A percentile compares a stretch with the other conserved stretches of the same genome.
Conservation (phyloP, 2,797 vertebrate species). For the Parauchenoglanis ngamensis region DNA sequence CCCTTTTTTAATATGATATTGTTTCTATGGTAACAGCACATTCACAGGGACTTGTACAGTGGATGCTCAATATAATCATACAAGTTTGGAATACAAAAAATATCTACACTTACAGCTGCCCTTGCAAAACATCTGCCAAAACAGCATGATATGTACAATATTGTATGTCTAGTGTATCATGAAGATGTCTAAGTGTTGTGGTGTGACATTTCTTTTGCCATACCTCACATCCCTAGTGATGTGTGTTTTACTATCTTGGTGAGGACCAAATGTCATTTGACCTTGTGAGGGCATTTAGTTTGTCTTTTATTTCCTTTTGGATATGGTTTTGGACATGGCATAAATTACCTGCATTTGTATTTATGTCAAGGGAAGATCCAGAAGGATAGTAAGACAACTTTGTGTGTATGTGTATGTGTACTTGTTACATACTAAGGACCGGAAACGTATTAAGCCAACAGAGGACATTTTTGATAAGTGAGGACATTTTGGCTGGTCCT, state of each 20-base stretch:
- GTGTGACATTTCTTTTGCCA: background rate
- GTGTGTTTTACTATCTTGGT: background rate
- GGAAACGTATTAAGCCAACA: no score
- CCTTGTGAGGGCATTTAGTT: background rate
- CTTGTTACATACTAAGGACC: no score
- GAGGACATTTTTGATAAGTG: no score
- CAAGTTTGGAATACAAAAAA: background rate
- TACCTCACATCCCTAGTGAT: background rate
- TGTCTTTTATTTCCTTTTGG: no score
- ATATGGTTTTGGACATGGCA: background rate
- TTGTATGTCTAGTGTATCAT: background rate
- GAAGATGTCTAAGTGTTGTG: background rate
- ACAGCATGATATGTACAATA: background rate
- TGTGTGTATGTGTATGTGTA: no score
- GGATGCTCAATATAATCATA: background rate
- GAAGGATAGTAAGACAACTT: no score
- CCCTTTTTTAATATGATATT: background rate
- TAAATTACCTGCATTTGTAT: background rate
- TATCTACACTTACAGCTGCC: no score
- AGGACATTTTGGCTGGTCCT: no score
- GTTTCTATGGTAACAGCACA: background rate
- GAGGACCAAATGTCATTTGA: background rate
- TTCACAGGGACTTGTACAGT: background rate
- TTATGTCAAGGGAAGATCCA: background rate
- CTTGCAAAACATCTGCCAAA: background rate